These are phyloP conservation scores for Mustela nigripes DNA, from an alignment of 2,113 vertebrate genomes.

Conservation along the genomic window DNA sequence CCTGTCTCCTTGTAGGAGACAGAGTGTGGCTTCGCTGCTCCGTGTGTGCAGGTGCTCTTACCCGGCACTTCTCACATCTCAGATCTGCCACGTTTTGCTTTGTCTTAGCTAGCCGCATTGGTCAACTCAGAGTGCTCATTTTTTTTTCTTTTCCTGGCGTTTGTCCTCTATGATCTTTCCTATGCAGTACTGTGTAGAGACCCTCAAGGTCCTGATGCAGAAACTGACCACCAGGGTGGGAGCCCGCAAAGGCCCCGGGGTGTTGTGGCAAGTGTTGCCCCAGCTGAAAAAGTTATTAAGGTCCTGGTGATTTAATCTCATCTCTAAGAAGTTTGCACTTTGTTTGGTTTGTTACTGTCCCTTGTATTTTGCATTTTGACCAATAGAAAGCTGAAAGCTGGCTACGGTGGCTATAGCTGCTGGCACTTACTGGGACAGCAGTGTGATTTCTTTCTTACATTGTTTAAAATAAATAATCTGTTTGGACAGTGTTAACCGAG, in stretches of 20 bases:
- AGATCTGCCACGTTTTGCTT: not conserved
- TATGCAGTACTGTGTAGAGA: not conserved
- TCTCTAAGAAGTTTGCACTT: not conserved
- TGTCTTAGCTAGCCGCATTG: not conserved
- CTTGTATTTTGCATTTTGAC: conserved; percentile 41
- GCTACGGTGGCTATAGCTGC: not conserved
- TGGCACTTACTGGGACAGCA: not conserved
- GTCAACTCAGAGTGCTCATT: not conserved
- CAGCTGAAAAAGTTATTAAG: not conserved
- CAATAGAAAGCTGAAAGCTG: not conserved
- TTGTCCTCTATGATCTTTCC: not conserved
- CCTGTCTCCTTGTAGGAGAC: not conserved
- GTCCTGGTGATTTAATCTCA: not conserved
- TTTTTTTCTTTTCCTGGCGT: not conserved
- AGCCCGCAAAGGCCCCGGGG: not conserved
- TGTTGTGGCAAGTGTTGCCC: not conserved
- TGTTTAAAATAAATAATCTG: not conserved
- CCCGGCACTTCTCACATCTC: not conserved
- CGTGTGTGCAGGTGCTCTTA: fast-evolving
- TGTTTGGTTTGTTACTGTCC: not conserved
- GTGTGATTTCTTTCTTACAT: conserved; percentile 13
- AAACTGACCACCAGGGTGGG: not conserved
- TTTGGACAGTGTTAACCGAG: not conserved
- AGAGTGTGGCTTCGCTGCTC: not conserved
- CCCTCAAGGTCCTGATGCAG: not conserved